Evolutionary conservation across 2,113 vertebrate genomes (phyloP).

Genomic region (Anoplopoma fimbria): DNA sequence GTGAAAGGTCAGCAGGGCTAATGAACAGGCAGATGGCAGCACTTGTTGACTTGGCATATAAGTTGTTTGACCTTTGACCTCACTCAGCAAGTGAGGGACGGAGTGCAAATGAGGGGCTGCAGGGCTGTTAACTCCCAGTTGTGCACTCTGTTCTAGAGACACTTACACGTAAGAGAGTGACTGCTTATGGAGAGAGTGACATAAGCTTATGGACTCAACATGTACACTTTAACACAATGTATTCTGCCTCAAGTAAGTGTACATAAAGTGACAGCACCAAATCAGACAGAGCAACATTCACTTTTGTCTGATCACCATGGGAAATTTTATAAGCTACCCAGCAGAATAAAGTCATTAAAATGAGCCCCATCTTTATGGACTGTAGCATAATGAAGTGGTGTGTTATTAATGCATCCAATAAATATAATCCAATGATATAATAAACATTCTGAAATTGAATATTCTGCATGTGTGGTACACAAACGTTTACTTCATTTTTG

Average conservation of each 20-base stretch:
- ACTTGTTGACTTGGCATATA: conserved; percentile 61
- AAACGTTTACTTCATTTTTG: background rate
- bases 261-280: background rate
- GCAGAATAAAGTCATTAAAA: background rate
- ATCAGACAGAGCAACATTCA: background rate
- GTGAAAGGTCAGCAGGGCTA: conserved; percentile 51
- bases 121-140: conserved; percentile 7
- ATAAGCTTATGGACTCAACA: background rate
- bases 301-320: background rate
- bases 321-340: background rate
- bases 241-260: background rate
- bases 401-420: background rate
- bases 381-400: background rate
- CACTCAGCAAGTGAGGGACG: conserved; percentile 25
- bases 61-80: conserved; percentile 63
- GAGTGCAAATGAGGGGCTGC: conserved; percentile 34
- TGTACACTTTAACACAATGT: background rate
- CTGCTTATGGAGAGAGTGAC: background rate
- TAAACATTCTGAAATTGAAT: background rate
- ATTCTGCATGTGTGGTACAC: background rate
- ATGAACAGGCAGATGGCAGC: conserved; percentile 63
- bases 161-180: conserved; percentile 3
- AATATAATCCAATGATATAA: background rate
- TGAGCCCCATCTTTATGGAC: background rate
- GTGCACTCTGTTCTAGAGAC: conserved; percentile 24